phyloP scores from a whole-genome alignment of 2,797 vertebrate genomes.

The Neopelma chrysocephalum region DNA sequence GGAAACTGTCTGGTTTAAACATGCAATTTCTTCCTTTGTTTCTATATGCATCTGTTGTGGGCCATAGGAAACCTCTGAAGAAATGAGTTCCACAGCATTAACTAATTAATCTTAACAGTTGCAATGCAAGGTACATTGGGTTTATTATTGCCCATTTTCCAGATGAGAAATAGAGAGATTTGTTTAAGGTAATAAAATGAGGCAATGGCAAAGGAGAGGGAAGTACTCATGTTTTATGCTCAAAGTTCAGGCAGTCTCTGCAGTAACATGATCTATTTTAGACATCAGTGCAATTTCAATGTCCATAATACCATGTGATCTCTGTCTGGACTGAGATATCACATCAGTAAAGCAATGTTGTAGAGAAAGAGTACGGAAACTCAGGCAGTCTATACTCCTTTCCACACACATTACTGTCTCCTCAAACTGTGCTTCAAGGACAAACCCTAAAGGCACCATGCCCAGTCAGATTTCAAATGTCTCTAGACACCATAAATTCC shows the following conservation, averaged over 20 bases:
- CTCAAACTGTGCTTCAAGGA: background rate
- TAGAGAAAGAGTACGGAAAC: background rate
- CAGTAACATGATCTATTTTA: background rate
- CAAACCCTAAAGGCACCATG: background rate
- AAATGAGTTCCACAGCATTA: background rate
- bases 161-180: background rate
- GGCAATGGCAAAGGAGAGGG: background rate
- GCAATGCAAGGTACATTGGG: background rate
- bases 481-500: background rate
- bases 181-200: background rate
- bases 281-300: background rate
- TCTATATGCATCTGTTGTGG: background rate
- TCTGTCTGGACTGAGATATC: background rate
- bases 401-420: background rate
- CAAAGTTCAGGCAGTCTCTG: background rate
- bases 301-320: background rate
- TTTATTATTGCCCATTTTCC: conserved; percentile 20
- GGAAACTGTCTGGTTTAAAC: background rate
- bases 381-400: background rate
- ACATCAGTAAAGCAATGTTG: background rate
- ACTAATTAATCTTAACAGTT: conserved; percentile 18
- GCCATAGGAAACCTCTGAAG: background rate
- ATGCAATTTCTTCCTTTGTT: background rate
- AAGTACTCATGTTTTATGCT: background rate
- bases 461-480: background rate